phyloP scores from a whole-genome alignment of 2,113 vertebrate species.

The Lophura nycthemera region DNA sequence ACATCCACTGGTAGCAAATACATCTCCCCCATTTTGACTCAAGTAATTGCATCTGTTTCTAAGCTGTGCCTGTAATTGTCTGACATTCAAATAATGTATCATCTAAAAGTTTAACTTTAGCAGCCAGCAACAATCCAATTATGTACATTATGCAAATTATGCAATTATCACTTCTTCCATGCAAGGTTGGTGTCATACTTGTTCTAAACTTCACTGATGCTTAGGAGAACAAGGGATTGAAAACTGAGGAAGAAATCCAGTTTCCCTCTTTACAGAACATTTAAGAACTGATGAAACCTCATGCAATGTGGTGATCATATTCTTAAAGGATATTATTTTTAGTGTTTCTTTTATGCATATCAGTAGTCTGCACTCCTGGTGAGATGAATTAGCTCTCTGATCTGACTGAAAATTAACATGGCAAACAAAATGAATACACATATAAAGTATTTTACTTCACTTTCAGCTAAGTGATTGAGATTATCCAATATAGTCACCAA shows the following conservation, averaged over 20 bases:
- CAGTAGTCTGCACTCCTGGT: neutral
- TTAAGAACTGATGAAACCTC: neutral
- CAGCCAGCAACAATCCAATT: slow-evolving; percentile 4
- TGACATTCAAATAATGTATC: neutral
- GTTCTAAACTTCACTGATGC: neutral
- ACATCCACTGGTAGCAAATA: neutral
- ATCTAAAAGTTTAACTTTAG: slow-evolving; percentile 1
- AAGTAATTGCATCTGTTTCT: neutral
- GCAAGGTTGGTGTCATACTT: neutral
- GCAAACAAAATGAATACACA: neutral
- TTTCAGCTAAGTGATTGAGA: neutral
- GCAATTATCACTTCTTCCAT: slow-evolving; percentile 28
- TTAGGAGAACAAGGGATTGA: neutral
- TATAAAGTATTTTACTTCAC: neutral
- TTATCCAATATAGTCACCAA: accelerated
- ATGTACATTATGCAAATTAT: neutral
- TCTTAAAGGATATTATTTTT: neutral
- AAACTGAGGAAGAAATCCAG: neutral
- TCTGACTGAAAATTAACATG: neutral
- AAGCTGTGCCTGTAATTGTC: neutral
- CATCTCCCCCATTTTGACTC: neutral
- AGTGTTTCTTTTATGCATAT: neutral
- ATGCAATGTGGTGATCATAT: neutral
- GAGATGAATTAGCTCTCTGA: neutral
- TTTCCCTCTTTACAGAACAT: neutral